These are phyloP conservation scores for Lordiphosa clarofinis DNA, from an alignment of 1,140 invertebrate genomes.

Conservation along the genomic window DNA sequence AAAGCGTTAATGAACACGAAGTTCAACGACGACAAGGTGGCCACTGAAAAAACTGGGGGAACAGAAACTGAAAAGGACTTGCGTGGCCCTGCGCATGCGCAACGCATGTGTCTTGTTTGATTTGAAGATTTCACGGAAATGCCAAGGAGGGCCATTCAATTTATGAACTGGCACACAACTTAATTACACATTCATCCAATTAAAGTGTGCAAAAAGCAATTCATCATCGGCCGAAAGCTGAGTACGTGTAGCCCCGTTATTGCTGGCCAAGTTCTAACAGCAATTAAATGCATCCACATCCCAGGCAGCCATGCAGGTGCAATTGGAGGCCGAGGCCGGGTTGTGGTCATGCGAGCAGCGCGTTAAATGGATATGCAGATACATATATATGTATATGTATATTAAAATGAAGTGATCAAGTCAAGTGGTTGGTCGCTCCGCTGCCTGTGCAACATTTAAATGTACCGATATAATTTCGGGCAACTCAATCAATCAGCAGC, in stretches of 20 bases:
- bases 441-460: slow-evolving; percentile 9
- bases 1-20: slow-evolving; percentile 74
- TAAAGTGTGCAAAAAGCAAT: slow-evolving; percentile 77
- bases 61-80: too few species aligned
- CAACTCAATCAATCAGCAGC: slow-evolving; percentile 35
- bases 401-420: background rate
- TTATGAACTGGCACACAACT: slow-evolving; percentile 64
- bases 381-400: background rate
- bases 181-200: slow-evolving; percentile 76
- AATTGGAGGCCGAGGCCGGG: slow-evolving; percentile 9
- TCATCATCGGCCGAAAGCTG: slow-evolving; percentile 47
- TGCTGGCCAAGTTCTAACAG: slow-evolving; percentile 73
- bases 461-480: slow-evolving; percentile 34
- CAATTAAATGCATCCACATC: slow-evolving; percentile 46
- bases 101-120: slow-evolving; percentile 76
- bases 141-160: slow-evolving; percentile 35
- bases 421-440: slow-evolving; percentile 3
- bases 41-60: too few species aligned
- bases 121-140: slow-evolving; percentile 68
- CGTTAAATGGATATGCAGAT: slow-evolving; percentile 53
- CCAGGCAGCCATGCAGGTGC: slow-evolving; percentile 58
- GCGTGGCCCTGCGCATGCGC: slow-evolving; percentile 64
- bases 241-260: slow-evolving; percentile 42
- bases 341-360: slow-evolving; percentile 52
- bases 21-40: slow-evolving; percentile 48